These are phyloP conservation scores for Cyaniris semiargus DNA, from an alignment of 2,888 invertebrate species.

Conservation along the genomic window DNA sequence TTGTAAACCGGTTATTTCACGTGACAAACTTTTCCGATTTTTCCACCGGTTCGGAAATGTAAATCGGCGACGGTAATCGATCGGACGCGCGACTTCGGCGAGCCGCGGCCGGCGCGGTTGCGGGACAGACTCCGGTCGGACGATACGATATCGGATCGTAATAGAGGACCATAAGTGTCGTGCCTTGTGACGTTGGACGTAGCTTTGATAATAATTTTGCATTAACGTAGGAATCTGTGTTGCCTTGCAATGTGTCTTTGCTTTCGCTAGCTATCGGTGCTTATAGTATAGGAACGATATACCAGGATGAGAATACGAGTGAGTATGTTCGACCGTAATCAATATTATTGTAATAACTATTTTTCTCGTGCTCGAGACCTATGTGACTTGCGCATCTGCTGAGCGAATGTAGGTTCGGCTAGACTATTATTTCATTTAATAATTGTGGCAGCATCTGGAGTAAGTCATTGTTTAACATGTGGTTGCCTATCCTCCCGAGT, in stretches of 20 bases:
- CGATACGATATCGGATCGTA: constrained; percentile 44
- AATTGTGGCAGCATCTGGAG: constrained; percentile 71
- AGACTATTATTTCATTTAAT: constrained; percentile 43
- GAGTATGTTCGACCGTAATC: constrained; percentile 1
- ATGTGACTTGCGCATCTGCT: constrained; percentile 10
- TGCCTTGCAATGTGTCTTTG: constrained; percentile 80
- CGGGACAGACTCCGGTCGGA: constrained; percentile 60
- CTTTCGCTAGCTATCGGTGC: constrained; percentile 75
- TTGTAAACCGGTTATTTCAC: constrained; percentile 63
- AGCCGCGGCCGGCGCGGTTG: constrained; percentile 72
- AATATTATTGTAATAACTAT: background rate
- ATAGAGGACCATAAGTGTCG: constrained; percentile 74
- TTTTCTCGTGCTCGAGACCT: background rate
- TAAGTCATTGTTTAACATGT: constrained; percentile 68
- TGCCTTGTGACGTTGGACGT: constrained; percentile 69
- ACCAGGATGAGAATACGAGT: background rate
- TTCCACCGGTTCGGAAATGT: constrained; percentile 69
- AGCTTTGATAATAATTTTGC: constrained; percentile 61
- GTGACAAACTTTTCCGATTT: constrained; percentile 79
- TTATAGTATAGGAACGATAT: constrained; percentile 44
- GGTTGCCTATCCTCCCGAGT: constrained; percentile 59
- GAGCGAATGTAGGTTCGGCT: background rate
- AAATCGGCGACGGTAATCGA: constrained; percentile 78
- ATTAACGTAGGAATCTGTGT: constrained; percentile 70
- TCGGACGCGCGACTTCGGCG: constrained; percentile 67